Evolutionary conservation across 2,888 invertebrate species (phyloP).

Genomic region (Andrena marginata): DNA sequence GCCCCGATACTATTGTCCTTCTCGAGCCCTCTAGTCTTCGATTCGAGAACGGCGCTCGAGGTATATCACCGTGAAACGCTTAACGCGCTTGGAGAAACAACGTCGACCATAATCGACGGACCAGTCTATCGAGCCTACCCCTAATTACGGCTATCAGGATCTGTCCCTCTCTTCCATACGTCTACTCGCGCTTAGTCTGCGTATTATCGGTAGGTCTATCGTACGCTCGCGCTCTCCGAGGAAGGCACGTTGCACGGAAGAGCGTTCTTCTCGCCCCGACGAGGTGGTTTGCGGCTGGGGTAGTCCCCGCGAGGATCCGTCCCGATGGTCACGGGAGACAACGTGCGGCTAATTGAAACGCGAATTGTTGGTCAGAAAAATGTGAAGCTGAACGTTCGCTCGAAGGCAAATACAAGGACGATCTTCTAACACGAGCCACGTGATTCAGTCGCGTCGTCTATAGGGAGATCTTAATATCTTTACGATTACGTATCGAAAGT

Average conservation of each 20-base stretch:
- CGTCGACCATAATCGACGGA: conserved; percentile 62
- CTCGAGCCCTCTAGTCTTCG: background rate
- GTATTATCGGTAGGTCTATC: conserved; percentile 20
- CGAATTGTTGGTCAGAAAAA: conserved; percentile 50
- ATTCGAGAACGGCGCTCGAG: background rate
- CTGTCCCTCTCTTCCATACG: conserved; percentile 25
- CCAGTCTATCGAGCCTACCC: conserved; percentile 65
- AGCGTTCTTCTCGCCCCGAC: conserved; percentile 61
- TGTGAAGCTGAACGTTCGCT: conserved; percentile 15
- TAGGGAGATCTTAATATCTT: conserved; percentile 20
- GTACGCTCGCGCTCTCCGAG: conserved; percentile 73
- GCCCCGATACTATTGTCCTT: background rate
- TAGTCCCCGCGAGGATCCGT: conserved; percentile 17
- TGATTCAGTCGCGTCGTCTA: conserved; percentile 44
- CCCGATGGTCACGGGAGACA: conserved; percentile 12
- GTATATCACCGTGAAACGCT: conserved; percentile 39
- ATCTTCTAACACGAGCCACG: conserved; percentile 14
- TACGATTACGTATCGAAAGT: background rate
- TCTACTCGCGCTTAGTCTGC: conserved; percentile 14
- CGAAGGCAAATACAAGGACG: conserved; percentile 47
- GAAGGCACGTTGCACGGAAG: conserved; percentile 83
- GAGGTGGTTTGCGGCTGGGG: too few species aligned
- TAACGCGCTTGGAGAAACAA: conserved; percentile 31
- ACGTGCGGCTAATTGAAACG: conserved; percentile 32
- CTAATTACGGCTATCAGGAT: conserved; percentile 19